Conservation (phyloP, 1,140 invertebrate species). For the Stenopsyche tienmushanensis region DNA sequence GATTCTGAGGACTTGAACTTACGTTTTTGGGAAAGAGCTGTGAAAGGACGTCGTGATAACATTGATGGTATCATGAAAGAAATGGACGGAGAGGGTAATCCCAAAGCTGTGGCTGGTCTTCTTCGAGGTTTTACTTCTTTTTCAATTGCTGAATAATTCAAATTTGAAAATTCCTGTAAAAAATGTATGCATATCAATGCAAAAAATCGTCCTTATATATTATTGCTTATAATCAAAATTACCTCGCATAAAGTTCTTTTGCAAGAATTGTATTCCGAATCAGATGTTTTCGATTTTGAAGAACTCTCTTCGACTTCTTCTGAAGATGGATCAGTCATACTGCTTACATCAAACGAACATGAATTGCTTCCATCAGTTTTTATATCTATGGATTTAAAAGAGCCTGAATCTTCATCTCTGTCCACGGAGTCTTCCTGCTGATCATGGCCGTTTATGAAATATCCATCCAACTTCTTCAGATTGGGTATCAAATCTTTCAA, state of each 20-base stretch:
- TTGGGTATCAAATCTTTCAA: slow-evolving; percentile 48
- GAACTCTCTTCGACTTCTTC: slow-evolving; percentile 10
- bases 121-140: neutral
- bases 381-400: slow-evolving; percentile 13
- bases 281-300: too few relatives aligned
- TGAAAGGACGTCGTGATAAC: neutral
- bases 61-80: neutral
- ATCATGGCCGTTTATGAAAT: neutral
- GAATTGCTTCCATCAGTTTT: slow-evolving; percentile 23
- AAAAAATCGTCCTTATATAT: neutral
- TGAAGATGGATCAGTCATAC: slow-evolving; percentile 35
- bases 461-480: slow-evolving; percentile 49
- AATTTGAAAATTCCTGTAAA: neutral
- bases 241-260: neutral
- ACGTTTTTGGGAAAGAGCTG: slow-evolving; percentile 6
- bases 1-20: too few relatives aligned
- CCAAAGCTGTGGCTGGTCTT: slow-evolving; percentile 22
- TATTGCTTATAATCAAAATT: neutral
- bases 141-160: neutral
- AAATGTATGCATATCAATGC: neutral
- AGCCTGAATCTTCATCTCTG: slow-evolving; percentile 7
- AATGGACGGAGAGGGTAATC: neutral
- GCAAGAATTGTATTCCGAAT: neutral
- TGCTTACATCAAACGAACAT: slow-evolving; percentile 37
- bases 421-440: neutral